These are phyloP conservation scores for Acrocephalus kingi DNA, from an alignment of 2,113 vertebrate genomes.

Conservation along the genomic window DNA sequence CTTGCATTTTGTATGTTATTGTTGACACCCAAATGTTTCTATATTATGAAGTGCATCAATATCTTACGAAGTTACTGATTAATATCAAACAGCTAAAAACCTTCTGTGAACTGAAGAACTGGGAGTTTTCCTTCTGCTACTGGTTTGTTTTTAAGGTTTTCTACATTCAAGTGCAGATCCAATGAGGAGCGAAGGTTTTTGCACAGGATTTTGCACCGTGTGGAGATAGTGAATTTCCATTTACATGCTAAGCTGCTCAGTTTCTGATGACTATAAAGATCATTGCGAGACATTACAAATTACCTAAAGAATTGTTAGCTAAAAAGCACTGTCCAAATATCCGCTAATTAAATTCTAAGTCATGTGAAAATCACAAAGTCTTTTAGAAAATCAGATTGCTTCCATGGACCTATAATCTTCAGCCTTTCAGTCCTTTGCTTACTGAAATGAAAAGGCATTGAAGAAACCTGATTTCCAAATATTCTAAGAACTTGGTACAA, in stretches of 20 bases:
- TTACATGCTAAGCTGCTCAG: fast-evolving
- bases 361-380: not conserved
- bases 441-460: not conserved
- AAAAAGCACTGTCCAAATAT: not conserved
- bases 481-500: not conserved
- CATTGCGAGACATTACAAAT: not conserved
- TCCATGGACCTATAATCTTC: not conserved
- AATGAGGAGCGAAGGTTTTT: not conserved
- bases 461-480: not conserved
- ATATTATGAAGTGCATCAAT: not conserved
- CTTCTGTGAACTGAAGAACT: not conserved
- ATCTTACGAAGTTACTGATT: not conserved
- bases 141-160: not conserved
- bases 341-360: not conserved
- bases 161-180: not conserved
- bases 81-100: not conserved
- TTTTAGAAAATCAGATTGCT: not conserved
- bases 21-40: not conserved
- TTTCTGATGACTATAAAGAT: not conserved
- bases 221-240: not conserved
- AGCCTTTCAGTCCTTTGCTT: not conserved
- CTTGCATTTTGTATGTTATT: not conserved
- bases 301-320: not conserved
- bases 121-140: not conserved
- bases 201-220: not conserved